A percentile compares a stretch with the other conserved stretches of the same genome.
Evolutionary conservation across 2,888 invertebrate genomes (phyloP).

Genomic region (Drepana falcataria): DNA sequence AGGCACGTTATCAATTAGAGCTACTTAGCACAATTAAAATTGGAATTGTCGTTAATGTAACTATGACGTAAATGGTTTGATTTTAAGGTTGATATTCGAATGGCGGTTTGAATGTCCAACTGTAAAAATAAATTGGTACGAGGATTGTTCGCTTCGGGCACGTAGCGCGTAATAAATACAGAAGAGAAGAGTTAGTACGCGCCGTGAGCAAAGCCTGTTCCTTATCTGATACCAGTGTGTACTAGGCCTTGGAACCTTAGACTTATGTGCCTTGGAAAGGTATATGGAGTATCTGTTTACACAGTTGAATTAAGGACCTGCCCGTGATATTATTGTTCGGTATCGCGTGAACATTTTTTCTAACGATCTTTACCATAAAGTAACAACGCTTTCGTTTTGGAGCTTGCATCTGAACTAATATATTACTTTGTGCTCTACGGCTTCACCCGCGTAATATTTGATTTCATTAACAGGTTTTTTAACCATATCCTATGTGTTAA

Average conservation of each 20-base stretch:
- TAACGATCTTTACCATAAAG: background rate
- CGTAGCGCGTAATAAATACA: conserved; percentile 71
- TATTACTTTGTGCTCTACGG: too few species aligned
- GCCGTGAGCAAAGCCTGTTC: conserved; percentile 54
- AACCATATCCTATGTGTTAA: too few species aligned
- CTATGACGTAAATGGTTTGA: conserved; percentile 1
- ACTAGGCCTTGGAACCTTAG: conserved; percentile 56
- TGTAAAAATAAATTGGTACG: conserved; percentile 28
- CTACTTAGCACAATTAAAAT: conserved; percentile 30
- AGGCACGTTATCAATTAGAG: conserved; percentile 66
- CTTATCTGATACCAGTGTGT: conserved; percentile 58
- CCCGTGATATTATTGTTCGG: background rate
- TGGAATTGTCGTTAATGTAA: conserved; percentile 8
- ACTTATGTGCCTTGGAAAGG: conserved; percentile 34
- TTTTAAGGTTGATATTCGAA: conserved; percentile 25
- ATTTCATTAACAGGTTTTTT: too few species aligned
- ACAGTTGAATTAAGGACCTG: background rate
- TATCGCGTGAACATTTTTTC: background rate
- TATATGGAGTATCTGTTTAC: conserved; percentile 25
- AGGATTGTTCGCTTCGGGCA: conserved; percentile 58
- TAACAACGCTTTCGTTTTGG: too few species aligned
- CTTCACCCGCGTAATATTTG: too few species aligned
- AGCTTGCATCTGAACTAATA: too few species aligned
- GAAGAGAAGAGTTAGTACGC: conserved; percentile 56
- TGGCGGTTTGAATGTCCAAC: conserved; percentile 14